A percentile compares a stretch with the other conserved stretches of the same genome.
phyloP scores from a whole-genome alignment of 2,888 invertebrate genomes.

The Ceraclea dissimilis region DNA sequence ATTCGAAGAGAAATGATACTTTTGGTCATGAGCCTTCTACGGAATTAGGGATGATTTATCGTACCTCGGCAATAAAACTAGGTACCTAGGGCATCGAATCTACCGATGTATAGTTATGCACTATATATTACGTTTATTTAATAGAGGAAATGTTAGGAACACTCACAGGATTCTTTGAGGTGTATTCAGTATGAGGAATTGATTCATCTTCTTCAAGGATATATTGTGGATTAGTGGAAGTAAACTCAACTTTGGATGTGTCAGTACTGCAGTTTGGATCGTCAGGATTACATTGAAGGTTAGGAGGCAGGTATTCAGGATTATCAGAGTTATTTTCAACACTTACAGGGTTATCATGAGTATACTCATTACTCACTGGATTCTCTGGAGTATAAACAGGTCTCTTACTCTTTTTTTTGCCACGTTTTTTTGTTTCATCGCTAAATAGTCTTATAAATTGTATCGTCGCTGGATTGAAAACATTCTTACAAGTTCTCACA shows the following conservation, averaged over 20 bases:
- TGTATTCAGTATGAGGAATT: background rate
- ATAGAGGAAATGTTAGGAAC: too few relatives aligned
- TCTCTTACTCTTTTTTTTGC: slow-evolving; percentile 6
- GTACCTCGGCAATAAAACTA: too few relatives aligned
- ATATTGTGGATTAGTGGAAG: background rate
- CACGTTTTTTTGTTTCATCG: slow-evolving; percentile 1
- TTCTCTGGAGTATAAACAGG: slow-evolving; percentile 20
- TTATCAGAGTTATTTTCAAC: background rate
- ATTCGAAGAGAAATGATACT: too few relatives aligned
- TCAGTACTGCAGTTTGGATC: too few relatives aligned
- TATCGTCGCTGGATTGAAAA: background rate
- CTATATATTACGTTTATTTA: too few relatives aligned
- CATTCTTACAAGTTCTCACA: background rate
- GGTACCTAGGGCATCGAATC: too few relatives aligned
- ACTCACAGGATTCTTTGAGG: slow-evolving; percentile 1
- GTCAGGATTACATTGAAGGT: too few relatives aligned
- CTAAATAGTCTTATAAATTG: background rate
- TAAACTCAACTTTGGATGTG: background rate
- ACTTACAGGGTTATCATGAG: background rate
- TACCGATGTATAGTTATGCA: too few relatives aligned
- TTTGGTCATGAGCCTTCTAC: too few relatives aligned
- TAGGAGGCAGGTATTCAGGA: too few relatives aligned
- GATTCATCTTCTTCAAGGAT: background rate
- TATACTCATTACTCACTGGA: slow-evolving; percentile 9
- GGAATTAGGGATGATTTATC: too few relatives aligned